Base-by-base conservation (phyloP, 2,113 vertebrate genomes). In the Callocephalon fimbriatum region DNA sequence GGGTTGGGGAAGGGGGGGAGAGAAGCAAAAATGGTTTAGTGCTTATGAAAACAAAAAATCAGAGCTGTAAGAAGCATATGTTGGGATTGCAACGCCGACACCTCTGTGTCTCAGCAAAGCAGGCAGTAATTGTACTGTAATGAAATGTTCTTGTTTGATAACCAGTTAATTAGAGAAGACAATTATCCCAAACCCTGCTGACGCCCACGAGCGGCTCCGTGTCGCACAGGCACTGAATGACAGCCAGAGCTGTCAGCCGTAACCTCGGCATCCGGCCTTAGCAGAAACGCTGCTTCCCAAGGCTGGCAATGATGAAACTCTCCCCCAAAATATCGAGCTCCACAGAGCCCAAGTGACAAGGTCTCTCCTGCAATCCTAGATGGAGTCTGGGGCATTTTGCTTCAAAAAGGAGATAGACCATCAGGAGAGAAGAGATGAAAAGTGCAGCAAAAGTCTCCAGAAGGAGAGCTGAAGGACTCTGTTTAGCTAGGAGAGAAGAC, bases 141-240 rank as follows among this genome's bases (percentile, higher is more conserved):
- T 99, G 98, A 99, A 99, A 99, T 98, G 98, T 98, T 98, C 99
- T 98, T 98, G 98, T 99, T 99, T 99, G 98, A 99, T 99, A 99
- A 99, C 98, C 98, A 98, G 98, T 99, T 99, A 99, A 99, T 99
- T 99, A 99, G 98, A 97, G 98, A 97, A 99, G 98, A 99, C 98
- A 99, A 99, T 98, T 98, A 98, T 96, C 93, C 70, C 95, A 95
- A 93, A 97, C 98, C 98, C 98, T 4, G 88, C 98, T 97, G 98
- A 98, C 98, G 98, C 97, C 97, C 96, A 97, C 96, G 67, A 98
- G 93, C 75, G 0, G 93, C 93, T 95, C 94, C 1, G 20, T 58
- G 95, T 86, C 18, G 35, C 1, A 4, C 81, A 58, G 77, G 79
- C 95, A 22, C 86, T 19, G 92, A 93, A 44, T 8, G 84, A 82